phyloP scores from a whole-genome alignment of 2,113 vertebrate genomes.

The Corydoras sp. region DNA sequence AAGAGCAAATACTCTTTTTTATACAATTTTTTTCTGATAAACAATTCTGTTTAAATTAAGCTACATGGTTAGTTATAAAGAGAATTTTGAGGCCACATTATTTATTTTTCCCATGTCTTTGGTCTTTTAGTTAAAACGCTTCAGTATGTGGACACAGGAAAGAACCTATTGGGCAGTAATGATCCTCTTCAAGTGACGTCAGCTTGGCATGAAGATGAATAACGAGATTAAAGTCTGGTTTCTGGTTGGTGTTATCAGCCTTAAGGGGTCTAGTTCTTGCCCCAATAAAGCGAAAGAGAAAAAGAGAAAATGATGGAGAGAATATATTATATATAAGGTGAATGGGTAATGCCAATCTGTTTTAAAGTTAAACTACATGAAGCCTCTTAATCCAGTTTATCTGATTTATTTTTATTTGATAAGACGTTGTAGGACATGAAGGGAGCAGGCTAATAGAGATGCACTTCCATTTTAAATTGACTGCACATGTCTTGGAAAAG shows the following conservation, averaged over 20 bases:
- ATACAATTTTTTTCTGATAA: too few relatives aligned
- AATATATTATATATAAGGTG: too few relatives aligned
- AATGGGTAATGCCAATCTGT: too few relatives aligned
- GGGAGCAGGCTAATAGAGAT: background rate
- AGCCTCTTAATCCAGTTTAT: background rate
- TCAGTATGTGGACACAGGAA: constrained; percentile 61
- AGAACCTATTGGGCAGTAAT: constrained; percentile 62
- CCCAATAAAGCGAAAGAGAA: too few relatives aligned
- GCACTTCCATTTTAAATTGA: constrained; percentile 20
- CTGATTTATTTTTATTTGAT: constrained; percentile 17
- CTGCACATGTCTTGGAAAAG: background rate
- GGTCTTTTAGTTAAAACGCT: constrained; percentile 50
- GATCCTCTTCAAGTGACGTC: constrained; percentile 54
- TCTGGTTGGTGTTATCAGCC: constrained; percentile 4
- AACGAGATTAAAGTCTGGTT: constrained; percentile 46
- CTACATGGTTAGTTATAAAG: too few relatives aligned
- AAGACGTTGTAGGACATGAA: constrained; percentile 15
- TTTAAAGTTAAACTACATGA: too few relatives aligned
- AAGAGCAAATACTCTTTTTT: too few relatives aligned
- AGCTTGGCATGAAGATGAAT: constrained; percentile 50
- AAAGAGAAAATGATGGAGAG: too few relatives aligned
- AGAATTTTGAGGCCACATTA: constrained; percentile 4
- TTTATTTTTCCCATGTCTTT: constrained; percentile 30
- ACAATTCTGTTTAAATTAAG: too few relatives aligned
- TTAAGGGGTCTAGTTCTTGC: too few relatives aligned